Conservation (phyloP, 1,140 invertebrate species). For the Caerostris darwini region DNA sequence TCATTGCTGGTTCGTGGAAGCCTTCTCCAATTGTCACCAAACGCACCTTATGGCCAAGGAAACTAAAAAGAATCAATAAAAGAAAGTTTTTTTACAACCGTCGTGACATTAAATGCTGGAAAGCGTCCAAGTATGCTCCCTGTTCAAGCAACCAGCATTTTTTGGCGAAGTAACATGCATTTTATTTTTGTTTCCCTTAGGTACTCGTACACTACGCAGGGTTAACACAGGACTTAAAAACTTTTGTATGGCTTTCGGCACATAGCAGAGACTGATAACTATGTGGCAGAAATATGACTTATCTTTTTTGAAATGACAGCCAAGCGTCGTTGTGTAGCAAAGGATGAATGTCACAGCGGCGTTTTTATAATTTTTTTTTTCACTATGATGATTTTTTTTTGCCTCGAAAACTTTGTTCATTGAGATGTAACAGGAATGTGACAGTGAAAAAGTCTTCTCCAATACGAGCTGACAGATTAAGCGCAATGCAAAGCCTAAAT, state of each 20-base stretch:
- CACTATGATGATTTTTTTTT: too few relatives aligned
- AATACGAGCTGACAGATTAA: background rate
- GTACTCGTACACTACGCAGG: constrained; percentile 42
- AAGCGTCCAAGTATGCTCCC: constrained; percentile 62
- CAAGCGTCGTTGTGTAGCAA: background rate
- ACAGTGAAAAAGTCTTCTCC: background rate
- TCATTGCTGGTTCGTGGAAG: background rate
- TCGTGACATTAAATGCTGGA: constrained; percentile 66
- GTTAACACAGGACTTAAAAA: constrained; percentile 35
- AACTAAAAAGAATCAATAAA: constrained; percentile 55
- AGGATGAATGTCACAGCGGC: constrained; percentile 48
- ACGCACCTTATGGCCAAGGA: constrained; percentile 28
- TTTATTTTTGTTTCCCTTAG: constrained; percentile 60
- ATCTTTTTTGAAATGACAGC: constrained; percentile 54
- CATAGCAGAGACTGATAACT: background rate
- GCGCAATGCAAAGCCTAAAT: too few relatives aligned
- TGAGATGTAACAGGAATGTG: background rate
- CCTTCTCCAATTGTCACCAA: constrained; percentile 30
- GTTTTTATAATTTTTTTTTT: constrained; percentile 31
- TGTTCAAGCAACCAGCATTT: constrained; percentile 39
- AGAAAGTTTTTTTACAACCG: constrained; percentile 48
- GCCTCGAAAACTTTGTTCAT: background rate
- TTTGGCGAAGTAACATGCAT: constrained; percentile 34
- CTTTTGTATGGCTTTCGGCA: constrained; percentile 30
- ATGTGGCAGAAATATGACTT: constrained; percentile 52